Percentiles rank a stretch among this genome's conserved stretches.
Conservation (phyloP, 2,113 vertebrate species). For the Noturus placidus region DNA sequence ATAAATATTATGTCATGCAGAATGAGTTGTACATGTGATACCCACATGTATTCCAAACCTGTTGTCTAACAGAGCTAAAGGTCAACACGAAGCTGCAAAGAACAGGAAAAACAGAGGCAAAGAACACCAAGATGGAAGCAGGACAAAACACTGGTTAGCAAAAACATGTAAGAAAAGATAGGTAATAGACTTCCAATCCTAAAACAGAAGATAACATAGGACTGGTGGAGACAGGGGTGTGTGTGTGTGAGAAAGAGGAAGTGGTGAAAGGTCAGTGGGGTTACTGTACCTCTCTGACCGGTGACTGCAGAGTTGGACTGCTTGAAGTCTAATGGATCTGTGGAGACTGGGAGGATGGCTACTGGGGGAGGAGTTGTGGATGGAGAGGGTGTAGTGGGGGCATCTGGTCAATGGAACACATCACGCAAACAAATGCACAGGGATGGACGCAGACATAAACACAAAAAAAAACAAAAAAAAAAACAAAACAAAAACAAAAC, state of each 20-base stretch:
- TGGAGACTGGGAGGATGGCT: conserved; percentile 90
- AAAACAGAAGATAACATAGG: not conserved
- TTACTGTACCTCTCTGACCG: conserved; percentile 90
- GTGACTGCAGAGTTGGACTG: conserved; percentile 84
- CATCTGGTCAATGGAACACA: conserved; percentile 90
- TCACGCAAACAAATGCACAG: conserved; percentile 52
- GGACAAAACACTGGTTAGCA: not conserved
- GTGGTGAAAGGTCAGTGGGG: conserved; percentile 29
- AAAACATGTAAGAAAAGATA: not conserved
- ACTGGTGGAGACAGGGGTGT: not conserved
- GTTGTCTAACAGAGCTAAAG: not conserved
- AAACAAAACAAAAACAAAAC: conserved; percentile 39
- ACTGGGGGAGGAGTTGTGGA: conserved; percentile 92
- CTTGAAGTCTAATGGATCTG: conserved; percentile 86
- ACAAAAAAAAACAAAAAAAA: conserved; percentile 35
- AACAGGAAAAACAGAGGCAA: not conserved
- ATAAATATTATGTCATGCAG: not conserved
- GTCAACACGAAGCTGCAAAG: not conserved
- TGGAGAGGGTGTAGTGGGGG: conserved; percentile 91
- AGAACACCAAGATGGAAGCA: not conserved
- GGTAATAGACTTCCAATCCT: not conserved
- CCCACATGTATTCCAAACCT: not conserved
- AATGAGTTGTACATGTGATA: not conserved
- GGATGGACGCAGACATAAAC: conserved; percentile 45
- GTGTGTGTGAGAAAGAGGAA: conserved; percentile 1